phyloP scores from a whole-genome alignment of 2,888 invertebrate genomes.

The Dorcus hopei region DNA sequence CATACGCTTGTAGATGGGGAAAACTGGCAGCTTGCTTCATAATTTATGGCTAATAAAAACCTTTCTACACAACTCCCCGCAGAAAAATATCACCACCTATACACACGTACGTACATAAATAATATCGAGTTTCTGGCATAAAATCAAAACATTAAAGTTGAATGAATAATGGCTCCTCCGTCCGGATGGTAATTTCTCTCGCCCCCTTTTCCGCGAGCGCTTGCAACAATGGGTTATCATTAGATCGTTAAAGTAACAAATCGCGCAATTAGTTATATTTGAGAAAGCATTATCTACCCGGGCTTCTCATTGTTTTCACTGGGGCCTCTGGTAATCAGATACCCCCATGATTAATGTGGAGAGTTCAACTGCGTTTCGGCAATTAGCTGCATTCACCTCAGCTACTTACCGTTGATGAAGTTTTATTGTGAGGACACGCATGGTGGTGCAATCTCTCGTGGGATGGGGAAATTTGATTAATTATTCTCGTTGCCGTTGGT shows the following conservation, averaged over 20 bases:
- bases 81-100: too few relatives aligned
- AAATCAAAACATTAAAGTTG: background rate
- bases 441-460: background rate
- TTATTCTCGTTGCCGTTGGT: slow-evolving; percentile 14
- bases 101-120: background rate
- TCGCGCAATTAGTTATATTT: slow-evolving; percentile 25
- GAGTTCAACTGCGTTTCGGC: slow-evolving; percentile 9
- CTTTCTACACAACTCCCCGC: too few relatives aligned
- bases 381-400: slow-evolving; percentile 18
- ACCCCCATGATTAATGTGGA: slow-evolving; percentile 16
- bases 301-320: slow-evolving; percentile 11
- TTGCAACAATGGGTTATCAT: slow-evolving; percentile 20
- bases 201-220: slow-evolving; percentile 11
- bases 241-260: slow-evolving; percentile 23
- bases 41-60: too few relatives aligned
- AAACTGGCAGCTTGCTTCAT: too few relatives aligned
- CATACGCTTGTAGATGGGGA: too few relatives aligned
- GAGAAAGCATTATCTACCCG: slow-evolving; percentile 14
- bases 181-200: background rate
- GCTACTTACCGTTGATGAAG: slow-evolving; percentile 16
- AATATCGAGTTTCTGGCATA: background rate
- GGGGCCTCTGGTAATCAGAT: slow-evolving; percentile 13
- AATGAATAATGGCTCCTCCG: background rate
- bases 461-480: slow-evolving; percentile 17
- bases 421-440: slow-evolving; percentile 16